Percentiles rank a stretch among this genome's conserved stretches.
Conservation (phyloP, 2,113 vertebrate genomes). For the Caranx melampygus region DNA sequence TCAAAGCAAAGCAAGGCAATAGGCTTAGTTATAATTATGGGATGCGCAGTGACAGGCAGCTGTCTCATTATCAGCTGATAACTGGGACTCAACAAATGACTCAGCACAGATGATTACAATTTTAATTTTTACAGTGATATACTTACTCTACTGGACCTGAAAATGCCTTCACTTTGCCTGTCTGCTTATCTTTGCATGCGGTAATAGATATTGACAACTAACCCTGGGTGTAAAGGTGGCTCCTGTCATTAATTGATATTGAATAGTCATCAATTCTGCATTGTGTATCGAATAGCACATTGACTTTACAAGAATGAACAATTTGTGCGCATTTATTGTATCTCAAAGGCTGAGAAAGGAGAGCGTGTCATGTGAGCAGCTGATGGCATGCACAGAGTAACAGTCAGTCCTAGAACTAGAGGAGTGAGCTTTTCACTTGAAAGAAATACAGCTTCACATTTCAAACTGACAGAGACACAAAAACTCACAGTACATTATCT, state of each 20-base stretch:
- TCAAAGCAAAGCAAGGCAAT: background rate
- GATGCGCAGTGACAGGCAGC: no score
- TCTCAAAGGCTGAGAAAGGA: background rate
- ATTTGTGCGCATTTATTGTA: background rate
- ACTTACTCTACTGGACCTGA: no score
- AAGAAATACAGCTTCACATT: background rate
- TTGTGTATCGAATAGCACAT: background rate
- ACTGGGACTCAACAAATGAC: background rate
- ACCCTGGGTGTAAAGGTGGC: background rate
- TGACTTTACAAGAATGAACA: background rate
- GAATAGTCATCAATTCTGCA: background rate
- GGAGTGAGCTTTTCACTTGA: background rate
- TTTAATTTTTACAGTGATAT: background rate
- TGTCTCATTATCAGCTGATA: background rate
- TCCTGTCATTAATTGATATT: background rate
- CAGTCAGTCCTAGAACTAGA: background rate
- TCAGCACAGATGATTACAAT: background rate
- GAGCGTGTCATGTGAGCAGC: background rate
- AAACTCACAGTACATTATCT: background rate
- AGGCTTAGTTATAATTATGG: background rate
- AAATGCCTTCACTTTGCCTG: background rate
- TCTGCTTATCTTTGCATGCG: background rate
- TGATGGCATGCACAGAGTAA: background rate
- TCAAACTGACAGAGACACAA: background rate
- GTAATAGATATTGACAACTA: background rate